Conservation (phyloP, 2,113 vertebrate genomes). For the Mormyrus iriodes region DNA sequence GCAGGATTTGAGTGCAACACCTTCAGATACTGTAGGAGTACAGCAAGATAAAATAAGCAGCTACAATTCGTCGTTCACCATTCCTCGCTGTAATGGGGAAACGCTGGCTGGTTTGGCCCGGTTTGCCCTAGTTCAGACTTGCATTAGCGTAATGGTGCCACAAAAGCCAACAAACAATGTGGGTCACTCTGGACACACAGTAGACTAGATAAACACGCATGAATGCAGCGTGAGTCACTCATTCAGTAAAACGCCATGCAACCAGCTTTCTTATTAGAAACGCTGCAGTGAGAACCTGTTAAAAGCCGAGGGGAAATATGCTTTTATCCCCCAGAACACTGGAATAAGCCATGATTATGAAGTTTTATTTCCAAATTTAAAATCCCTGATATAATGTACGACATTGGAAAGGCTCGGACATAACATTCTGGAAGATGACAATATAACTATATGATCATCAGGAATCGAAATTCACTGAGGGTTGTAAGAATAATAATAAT, state of each 20-base stretch:
- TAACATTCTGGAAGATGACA: not conserved
- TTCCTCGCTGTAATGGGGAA: not conserved
- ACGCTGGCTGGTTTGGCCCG: not conserved
- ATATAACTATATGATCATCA: not conserved
- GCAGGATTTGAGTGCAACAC: not conserved
- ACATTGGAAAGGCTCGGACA: not conserved
- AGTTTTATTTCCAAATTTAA: not conserved
- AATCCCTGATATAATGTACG: not conserved
- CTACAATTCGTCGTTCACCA: no score
- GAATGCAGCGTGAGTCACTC: not conserved
- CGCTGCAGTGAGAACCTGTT: not conserved
- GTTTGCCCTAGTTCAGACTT: not conserved
- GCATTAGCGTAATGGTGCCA: not conserved
- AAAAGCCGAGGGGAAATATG: not conserved
- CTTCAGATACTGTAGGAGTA: not conserved
- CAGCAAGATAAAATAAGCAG: not conserved
- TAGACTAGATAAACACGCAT: not conserved
- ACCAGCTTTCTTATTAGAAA: not conserved
- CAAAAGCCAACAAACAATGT: not conserved
- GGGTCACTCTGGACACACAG: not conserved
- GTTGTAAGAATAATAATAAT: no score
- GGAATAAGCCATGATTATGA: not conserved
- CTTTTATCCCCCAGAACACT: not conserved
- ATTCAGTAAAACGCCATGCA: not conserved
- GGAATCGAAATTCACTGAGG: not conserved